Percentiles rank a stretch among this genome's conserved stretches.
These are phyloP conservation scores for Drosophila trapezifrons DNA, from an alignment of 1,140 invertebrate genomes.

Conservation along the genomic window DNA sequence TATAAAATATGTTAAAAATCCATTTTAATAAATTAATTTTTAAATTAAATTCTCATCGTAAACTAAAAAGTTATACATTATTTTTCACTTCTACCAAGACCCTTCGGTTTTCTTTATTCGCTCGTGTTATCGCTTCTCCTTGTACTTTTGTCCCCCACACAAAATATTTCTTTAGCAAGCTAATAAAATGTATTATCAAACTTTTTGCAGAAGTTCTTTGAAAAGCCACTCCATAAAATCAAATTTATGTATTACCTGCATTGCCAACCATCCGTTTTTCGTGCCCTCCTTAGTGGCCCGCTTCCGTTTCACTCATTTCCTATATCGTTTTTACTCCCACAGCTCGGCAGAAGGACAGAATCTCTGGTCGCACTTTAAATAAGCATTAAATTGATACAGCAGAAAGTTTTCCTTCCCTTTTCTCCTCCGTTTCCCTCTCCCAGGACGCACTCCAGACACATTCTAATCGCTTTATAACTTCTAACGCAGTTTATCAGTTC, in stretches of 20 bases:
- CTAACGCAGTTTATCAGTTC: constrained; percentile 75
- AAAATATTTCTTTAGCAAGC: constrained; percentile 26
- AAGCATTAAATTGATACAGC: constrained; percentile 76
- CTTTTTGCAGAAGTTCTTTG: constrained; percentile 58
- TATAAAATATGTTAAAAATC: not conserved
- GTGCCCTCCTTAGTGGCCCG: not conserved
- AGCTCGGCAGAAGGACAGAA: constrained; percentile 18
- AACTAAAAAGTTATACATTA: not conserved
- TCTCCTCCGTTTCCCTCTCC: constrained; percentile 1
- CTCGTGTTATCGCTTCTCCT: not conserved
- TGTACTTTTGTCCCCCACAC: not conserved
- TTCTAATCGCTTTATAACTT: constrained; percentile 82
- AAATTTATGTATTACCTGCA: constrained; percentile 77
- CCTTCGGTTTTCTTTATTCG: not conserved
- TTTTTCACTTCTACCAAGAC: not conserved
- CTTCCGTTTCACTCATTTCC: constrained; percentile 37
- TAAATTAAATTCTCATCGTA: too few relatives aligned
- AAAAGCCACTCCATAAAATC: constrained; percentile 63
- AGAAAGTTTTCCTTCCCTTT: constrained; percentile 36
- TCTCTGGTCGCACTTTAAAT: constrained; percentile 61
- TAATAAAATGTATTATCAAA: constrained; percentile 66
- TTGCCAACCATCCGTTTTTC: constrained; percentile 9
- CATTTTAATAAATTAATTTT: too few relatives aligned
- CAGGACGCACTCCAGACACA: constrained; percentile 47
- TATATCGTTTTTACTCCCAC: constrained; percentile 39